phyloP scores from a whole-genome alignment of 2,797 vertebrate genomes.

The Petrocephalus schoutedeni region DNA sequence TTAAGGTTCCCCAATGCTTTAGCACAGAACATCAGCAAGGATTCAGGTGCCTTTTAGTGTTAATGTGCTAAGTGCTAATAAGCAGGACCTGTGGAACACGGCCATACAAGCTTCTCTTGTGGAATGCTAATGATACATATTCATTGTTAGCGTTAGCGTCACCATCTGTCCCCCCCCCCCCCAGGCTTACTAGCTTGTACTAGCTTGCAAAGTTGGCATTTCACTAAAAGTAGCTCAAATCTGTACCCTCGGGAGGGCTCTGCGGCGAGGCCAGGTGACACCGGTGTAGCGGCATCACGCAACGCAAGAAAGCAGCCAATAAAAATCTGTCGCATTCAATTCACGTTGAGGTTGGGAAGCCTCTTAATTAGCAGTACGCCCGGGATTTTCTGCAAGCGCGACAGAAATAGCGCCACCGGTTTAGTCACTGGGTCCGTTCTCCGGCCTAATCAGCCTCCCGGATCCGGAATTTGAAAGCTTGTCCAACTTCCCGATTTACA shows the following conservation, averaged over 20 bases:
- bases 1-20: background rate
- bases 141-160: background rate
- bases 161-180: background rate
- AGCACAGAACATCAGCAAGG: background rate
- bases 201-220: background rate
- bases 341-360: background rate
- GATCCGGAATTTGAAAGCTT: constrained; percentile 17
- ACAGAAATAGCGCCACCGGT: constrained; percentile 19
- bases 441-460: constrained; percentile 17
- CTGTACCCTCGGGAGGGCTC: background rate
- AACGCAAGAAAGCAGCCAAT: background rate
- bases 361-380: constrained; percentile 44
- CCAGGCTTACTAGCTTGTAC: too few relatives aligned
- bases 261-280: background rate
- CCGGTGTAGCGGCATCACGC: background rate
- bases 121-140: background rate
- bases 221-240: background rate
- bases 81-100: background rate
- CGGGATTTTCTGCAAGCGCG: background rate
- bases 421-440: constrained; percentile 24
- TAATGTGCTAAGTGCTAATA: background rate
- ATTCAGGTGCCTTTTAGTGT: background rate
- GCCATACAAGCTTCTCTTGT: background rate
- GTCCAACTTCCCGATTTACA: background rate
- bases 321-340: background rate